Evolutionary conservation across 2,797 vertebrate species (phyloP), one percentile per base, ranked within the genome.

Genomic region (Cheirogaleus major): DNA sequence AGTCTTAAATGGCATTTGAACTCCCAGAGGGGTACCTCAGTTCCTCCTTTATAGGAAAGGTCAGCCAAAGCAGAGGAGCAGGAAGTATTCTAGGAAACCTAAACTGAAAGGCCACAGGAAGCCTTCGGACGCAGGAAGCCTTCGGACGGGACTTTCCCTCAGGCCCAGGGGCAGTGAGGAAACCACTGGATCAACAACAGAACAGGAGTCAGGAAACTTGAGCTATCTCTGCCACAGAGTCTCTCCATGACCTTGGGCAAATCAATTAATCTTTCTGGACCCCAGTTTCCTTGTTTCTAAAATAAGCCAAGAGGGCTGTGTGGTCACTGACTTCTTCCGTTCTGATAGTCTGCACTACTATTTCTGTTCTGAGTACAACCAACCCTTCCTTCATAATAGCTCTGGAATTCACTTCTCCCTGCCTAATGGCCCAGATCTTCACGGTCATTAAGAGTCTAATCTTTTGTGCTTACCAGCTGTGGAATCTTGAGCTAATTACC

Each of bases 231-330:
- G 57, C 38, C 55, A 20, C 50, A 70, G 25, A 45, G 41, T 86
- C 23, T 86, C 72, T 88, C 9, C 18, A 45, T 82, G 87, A 86
- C 59, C 89, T 76, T 55, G 57, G 50, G 76, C 41, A 84, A 94
- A 75, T 69, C 57, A 57, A 35, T 95, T 93, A 83, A 82, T 52
- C 57, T 93, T 87, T 92, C 85, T 69, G 72, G 43, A 94, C 48
- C 79, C 96, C 52, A 25, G 73, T 94, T 97, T 97, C 79, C 75
- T 97, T 67, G 13, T 94, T 94, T 95, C 92, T 84, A 96, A 96
- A 97, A 93, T 97, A 88, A 97, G n/a, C 67, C 30, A 4, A 23
- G 43, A 96, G 50, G 84, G 17, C 52, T 65, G 5, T 0, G 0
- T 12, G 61, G 91, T 89, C 95, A 81, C 89, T 65, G 67, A 92